Evolutionary conservation across 2,797 vertebrate species (phyloP), one percentile per base, ranked within the genome.

Genomic region (Aulostomus chinensis): DNA sequence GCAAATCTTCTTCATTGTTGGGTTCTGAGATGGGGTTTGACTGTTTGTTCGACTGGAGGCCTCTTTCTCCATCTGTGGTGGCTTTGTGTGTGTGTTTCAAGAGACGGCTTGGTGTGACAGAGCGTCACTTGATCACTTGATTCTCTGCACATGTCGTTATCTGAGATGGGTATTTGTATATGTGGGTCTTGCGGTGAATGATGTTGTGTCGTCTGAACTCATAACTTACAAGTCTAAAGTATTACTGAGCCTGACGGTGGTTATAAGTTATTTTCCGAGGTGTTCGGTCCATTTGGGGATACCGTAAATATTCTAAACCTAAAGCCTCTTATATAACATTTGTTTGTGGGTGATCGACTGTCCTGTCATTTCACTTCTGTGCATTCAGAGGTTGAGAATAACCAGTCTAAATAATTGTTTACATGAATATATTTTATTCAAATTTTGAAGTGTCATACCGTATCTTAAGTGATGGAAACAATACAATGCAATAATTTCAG

Each of bases 1-100:
- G 53, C 39, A 58, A 54, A 59, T 78, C 36, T 52, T 32, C 9
- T 29, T 40, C 41, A 63, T 67, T 58, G 58, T 65, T 66, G 46
- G 32, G 34, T 58, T 63, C 29, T 37, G 18, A 37, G 36, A 45
- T 43, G 13, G 34, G 45, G 47, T 66, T 49, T 52, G 28, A 57
- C 49, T 65, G 36, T 35, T 36, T 5, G 11, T 39, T 67, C 16
- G 5, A 36, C 16, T 4, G 9, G 21, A 43, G 16, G 65, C 37
- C 57, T 68, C 50, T 68, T 45, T 11, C 46, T 61, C 30, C 8
- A 4, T 68, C 52, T 71, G 57, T 16, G 51, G 57, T 52, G 36
- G 43, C 43, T 57, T 63, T 33, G 32, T 52, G 15, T 15, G 28
- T 29, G 47, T 43, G 24, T 65, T 56, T 46, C 49, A 62, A 43